These are phyloP conservation scores for Tetranychus truncatus DNA, from an alignment of 2,888 invertebrate genomes.

Conservation along the genomic window DNA sequence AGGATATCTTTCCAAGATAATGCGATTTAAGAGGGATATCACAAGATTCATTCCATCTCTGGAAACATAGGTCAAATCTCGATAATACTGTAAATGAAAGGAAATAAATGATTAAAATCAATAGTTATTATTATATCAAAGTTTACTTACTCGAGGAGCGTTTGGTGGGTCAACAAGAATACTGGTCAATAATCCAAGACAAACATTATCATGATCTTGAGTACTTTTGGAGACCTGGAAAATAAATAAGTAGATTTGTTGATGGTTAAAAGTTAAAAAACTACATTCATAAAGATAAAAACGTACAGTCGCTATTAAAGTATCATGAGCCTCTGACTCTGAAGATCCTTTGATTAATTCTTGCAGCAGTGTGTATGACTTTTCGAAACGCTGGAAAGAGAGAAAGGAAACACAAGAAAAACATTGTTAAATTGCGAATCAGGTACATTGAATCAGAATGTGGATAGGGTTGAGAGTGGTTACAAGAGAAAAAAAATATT, in stretches of 20 bases:
- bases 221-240: conserved; percentile 47
- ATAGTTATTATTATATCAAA: background rate
- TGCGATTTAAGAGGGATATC: conserved; percentile 56
- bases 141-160: conserved; percentile 30
- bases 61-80: conserved; percentile 71
- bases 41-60: conserved; percentile 71
- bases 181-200: conserved; percentile 66
- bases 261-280: background rate
- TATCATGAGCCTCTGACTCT: conserved; percentile 83
- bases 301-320: conserved; percentile 60
- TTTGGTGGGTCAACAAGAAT: conserved; percentile 62
- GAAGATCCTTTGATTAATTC: conserved; percentile 60
- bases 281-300: background rate
- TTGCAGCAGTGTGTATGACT: conserved; percentile 57
- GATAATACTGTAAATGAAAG: conserved; percentile 46
- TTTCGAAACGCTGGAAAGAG: conserved; percentile 60
- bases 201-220: conserved; percentile 76
- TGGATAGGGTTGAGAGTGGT: background rate
- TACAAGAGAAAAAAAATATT: background rate
- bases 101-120: background rate
- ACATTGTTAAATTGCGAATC: background rate
- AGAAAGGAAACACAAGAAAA: background rate
- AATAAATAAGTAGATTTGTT: background rate
- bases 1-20: conserved; percentile 71
- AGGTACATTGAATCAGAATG: background rate